Evolutionary conservation across 2,113 vertebrate genomes (phyloP).

Genomic region (Saguinus midas): DNA sequence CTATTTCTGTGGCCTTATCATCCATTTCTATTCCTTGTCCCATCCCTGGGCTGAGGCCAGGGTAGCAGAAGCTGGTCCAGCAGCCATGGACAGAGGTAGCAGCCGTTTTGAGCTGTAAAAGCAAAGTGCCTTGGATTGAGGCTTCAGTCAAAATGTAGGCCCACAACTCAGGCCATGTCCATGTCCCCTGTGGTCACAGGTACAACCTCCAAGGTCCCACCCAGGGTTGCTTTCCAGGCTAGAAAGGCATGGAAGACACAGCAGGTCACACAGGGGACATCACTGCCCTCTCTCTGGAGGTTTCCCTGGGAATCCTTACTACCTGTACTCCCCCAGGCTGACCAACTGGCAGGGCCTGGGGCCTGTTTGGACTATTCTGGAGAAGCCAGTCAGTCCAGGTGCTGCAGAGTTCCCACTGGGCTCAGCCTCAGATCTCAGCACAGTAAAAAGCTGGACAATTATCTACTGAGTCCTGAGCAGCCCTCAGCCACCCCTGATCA

Average conservation of each 20-base stretch:
- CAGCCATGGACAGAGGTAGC: not conserved
- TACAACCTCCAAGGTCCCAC: not conserved
- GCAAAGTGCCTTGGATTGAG: not conserved
- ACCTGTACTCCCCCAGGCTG: not conserved
- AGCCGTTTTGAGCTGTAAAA: fast-evolving
- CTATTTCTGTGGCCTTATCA: not conserved
- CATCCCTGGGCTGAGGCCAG: not conserved
- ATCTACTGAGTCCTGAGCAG: not conserved
- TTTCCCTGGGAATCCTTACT: not conserved
- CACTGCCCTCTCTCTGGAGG: not conserved
- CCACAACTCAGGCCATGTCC: not conserved
- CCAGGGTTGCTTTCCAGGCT: not conserved
- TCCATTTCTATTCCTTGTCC: not conserved
- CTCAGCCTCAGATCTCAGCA: not conserved
- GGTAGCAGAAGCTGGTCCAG: not conserved
- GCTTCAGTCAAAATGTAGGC: not conserved
- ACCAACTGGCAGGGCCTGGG: not conserved
- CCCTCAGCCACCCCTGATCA: not conserved
- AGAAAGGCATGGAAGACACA: not conserved
- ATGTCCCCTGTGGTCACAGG: not conserved
- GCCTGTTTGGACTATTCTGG: not conserved
- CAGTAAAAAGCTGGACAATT: not conserved
- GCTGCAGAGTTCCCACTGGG: not conserved
- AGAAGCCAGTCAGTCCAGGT: not conserved
- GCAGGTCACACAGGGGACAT: not conserved